Base-by-base conservation (phyloP, 1,140 invertebrate genomes). In the Brachionus rotundiformis region DNA sequence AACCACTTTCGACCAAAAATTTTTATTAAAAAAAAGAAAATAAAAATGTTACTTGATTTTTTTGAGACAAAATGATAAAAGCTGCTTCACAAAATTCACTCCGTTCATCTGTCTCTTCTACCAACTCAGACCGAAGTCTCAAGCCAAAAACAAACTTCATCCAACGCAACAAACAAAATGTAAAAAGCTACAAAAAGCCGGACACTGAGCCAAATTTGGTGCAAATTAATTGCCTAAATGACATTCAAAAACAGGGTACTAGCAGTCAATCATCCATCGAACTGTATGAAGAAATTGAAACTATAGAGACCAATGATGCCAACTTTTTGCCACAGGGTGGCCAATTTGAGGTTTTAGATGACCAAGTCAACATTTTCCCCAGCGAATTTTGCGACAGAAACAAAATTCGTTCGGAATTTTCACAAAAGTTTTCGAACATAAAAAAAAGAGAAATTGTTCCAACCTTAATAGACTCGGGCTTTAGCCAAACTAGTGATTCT, bases 391-490 rank as follows among this genome's bases (percentile, higher is more conserved):
- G n/a, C 29, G 63, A 68, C 29, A n/a, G 31, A 7, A 36, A 31
- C 16, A 68, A 36, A 68, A 68, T 68, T n/a, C 63, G 63, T 13
- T 68, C 63, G 8, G 11, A 68, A 39, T 68, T 68, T 36, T 33
- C 63, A 19, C 29, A 68, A 16, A 54, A 54, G 19, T 23, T 54
- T 54, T 54, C 47, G 3, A 11, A 29, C 31, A 3, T 23, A 19
- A 73, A 41, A 73, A 73, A 73, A 73, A 39, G 39, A 44, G 36
- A 44, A 73, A 27, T 73, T 13, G 19, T 25, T 10, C 68, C 68
- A 16, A 44, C 25, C 0, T 7, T 73, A 44, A 73, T 73, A 13
- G 68, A 73, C 29, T 36, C 65, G 33, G 61, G 27, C 25, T 65
- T 31, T 33, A 13, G 3, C 10, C 29, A 31, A 31, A 44, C 68